Conservation (phyloP, 2,888 invertebrate species). For the Drosophila melanocephala region DNA sequence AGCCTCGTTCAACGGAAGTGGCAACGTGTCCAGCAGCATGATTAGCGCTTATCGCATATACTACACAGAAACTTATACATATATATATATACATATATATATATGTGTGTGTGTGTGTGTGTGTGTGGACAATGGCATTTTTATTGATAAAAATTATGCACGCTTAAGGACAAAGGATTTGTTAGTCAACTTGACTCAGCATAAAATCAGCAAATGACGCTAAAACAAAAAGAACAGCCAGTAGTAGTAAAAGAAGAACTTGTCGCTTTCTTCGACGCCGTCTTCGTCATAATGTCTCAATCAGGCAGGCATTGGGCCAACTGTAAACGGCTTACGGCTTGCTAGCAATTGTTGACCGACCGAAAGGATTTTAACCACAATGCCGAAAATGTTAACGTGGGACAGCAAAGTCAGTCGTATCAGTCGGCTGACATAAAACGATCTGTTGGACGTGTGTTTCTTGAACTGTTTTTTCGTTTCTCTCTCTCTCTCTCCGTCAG, state of each 20-base stretch:
- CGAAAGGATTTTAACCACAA: conserved; percentile 62
- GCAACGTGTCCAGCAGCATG: conserved; percentile 53
- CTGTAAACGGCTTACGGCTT: conserved; percentile 30
- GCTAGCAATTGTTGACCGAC: conserved; percentile 57
- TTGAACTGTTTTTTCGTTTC: conserved; percentile 50
- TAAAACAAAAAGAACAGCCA: conserved; percentile 44
- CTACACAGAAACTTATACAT: conserved; percentile 6
- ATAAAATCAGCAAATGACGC: conserved; percentile 53
- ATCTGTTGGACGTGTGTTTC: conserved; percentile 47
- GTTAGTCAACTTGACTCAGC: conserved; percentile 79
- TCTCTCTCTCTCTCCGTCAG: neutral
- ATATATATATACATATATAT: neutral
- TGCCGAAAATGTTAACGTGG: conserved; percentile 50
- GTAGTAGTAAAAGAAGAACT: conserved; percentile 5
- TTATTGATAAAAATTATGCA: conserved; percentile 81
- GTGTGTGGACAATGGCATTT: conserved; percentile 49
- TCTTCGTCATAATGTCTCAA: conserved; percentile 75
- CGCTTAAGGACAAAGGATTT: conserved; percentile 60
- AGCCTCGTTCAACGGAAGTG: conserved; percentile 60
- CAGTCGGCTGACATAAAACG: conserved; percentile 69
- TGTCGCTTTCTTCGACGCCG: conserved; percentile 23
- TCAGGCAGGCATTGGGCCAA: conserved; percentile 52
- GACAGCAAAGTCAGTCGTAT: conserved; percentile 13
- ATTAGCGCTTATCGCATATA: conserved; percentile 46
- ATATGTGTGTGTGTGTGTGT: conserved; percentile 14